These are phyloP conservation scores for Prunella strophiata DNA, from an alignment of 2,797 vertebrate genomes.

Conservation along the genomic window DNA sequence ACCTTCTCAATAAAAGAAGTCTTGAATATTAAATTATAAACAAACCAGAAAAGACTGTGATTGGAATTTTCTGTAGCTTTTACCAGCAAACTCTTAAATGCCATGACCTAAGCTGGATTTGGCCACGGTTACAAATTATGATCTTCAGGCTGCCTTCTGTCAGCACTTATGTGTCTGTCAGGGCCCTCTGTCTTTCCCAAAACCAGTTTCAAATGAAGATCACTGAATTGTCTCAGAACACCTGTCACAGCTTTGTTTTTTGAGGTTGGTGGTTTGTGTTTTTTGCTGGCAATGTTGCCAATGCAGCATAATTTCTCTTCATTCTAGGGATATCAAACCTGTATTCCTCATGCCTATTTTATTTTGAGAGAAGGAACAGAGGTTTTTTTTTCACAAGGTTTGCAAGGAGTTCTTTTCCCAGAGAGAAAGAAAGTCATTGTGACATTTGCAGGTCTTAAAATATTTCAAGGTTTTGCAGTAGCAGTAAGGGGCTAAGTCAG, in stretches of 20 bases:
- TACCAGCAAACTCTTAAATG: background rate
- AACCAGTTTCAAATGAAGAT: background rate
- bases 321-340: background rate
- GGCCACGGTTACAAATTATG: background rate
- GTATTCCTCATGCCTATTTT: background rate
- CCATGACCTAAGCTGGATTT: background rate
- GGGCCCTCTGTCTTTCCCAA: background rate
- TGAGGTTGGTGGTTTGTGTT: rapidly evolving
- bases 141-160: background rate
- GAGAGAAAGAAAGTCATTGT: background rate
- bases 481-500: background rate
- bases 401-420: background rate
- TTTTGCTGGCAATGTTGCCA: background rate
- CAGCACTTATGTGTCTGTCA: background rate
- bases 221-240: background rate
- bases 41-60: background rate
- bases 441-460: background rate
- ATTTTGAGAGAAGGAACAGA: background rate
- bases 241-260: background rate
- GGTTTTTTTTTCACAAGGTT: background rate
- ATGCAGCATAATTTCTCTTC: background rate
- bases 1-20: background rate
- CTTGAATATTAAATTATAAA: background rate
- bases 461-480: background rate
- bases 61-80: background rate